Base-by-base conservation (phyloP, 2,888 invertebrate species). In the Vannuccia rotundouncinata region DNA sequence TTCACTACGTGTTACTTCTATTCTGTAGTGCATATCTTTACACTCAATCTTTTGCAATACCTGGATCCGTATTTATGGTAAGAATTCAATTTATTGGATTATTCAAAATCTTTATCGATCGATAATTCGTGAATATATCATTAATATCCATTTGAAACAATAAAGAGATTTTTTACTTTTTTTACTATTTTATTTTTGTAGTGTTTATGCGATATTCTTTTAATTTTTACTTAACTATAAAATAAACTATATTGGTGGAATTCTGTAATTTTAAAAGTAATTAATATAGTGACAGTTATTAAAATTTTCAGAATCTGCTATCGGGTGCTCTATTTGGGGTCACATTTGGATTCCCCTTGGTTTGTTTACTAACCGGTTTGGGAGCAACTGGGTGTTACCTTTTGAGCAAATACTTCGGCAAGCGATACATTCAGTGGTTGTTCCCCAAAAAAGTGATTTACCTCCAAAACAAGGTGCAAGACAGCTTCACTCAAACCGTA, bases 11-110 rank as follows among this genome's bases (percentile, higher is more conserved):
- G 5, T 83, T 90, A 0, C 77, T 89, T 0, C 85, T 91, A 1
- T 91, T 91, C 85, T 87, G 88, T 74, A 88, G 88, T 81, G 90
- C 90, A 0, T 91, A 91, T 84, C 83, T 91, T 27, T 91, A 90
- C 86, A 91, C 91, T 84, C 91, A 91, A 84, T 88, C 90, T n/a
- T 91, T 91, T 86, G 90, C 90, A 77, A 90, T 91, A 82, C 91
- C 91, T 59, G 91, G 91, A 29, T 91, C 91, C 29, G 90, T 90
- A 45, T 89, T 91, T 80, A 83, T 91, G 88, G 91, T 91, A 85
- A 85, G 87, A 13, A 45, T 75, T n/a, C n/a, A n/a, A n/a, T n/a
- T n/a, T n/a, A n/a, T n/a, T n/a, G n/a, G n/a, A n/a, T n/a, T n/a
- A n/a, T n/a, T n/a, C n/a, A n/a, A n/a, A n/a, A n/a, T n/a, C n/a